Conservation (phyloP, 2,113 vertebrate species). For the Xiphias gladius region DNA sequence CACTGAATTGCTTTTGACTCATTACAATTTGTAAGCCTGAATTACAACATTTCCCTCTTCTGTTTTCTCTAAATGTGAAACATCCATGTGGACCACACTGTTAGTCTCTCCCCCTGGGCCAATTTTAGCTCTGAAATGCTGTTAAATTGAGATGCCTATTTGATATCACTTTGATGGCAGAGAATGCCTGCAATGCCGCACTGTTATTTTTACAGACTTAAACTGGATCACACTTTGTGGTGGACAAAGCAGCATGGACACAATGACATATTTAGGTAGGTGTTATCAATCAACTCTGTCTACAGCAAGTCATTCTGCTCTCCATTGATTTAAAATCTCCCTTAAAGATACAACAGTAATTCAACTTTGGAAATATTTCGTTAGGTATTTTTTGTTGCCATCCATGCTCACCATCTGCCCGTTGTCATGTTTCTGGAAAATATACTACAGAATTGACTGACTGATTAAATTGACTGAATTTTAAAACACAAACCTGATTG, state of each 20-base stretch:
- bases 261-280: conserved; percentile 31
- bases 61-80: conserved; percentile 53
- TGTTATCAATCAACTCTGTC: conserved; percentile 6
- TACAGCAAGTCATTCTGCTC: not conserved
- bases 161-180: conserved; percentile 71
- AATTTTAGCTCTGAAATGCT: conserved; percentile 76
- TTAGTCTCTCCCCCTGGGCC: conserved; percentile 58
- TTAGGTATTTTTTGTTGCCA: not conserved
- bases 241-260: conserved; percentile 36
- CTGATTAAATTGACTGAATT: conserved; percentile 28
- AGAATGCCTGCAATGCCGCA: conserved; percentile 70
- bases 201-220: conserved; percentile 81
- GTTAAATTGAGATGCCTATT: conserved; percentile 70
- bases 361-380: not conserved
- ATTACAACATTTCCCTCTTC: conserved; percentile 48
- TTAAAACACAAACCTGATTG: conserved; percentile 1
- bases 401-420: not conserved
- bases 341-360: not conserved
- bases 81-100: conserved; percentile 43
- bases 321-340: not conserved
- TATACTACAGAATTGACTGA: conserved; percentile 15
- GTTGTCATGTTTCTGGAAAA: not conserved
- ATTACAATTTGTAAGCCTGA: conserved; percentile 29
- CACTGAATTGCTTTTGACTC: conserved; percentile 38
- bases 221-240: conserved; percentile 52